Evolutionary conservation across 1,140 invertebrate species (phyloP), one percentile per base, ranked within the genome.

Genomic region (Calosoma granatense): DNA sequence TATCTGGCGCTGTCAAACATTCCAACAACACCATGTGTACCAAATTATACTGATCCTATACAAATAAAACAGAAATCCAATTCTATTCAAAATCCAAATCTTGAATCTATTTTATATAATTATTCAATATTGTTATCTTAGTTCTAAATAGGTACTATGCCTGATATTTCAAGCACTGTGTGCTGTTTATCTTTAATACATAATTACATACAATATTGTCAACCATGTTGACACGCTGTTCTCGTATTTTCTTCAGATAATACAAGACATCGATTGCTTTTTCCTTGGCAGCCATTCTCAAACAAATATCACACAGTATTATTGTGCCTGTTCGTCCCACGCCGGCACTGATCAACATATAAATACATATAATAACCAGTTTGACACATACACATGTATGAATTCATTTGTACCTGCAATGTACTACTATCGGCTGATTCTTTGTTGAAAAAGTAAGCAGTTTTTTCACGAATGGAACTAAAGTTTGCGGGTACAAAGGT

Each of bases 301-400:
- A 72, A 22, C 90, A 76, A 57, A 91, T 81, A 69, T 93, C 90
- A 55, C 90, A 74, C 1, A 87, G 81, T 55, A 93, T 87, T 56
- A 91, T 83, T 0, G 90, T 92, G n/a, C 90, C 90, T 0, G 87
- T 90, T 55, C 90, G 75, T 9, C 90, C 90, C 30, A 93, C 88
- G 22, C 90, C 90, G 43, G 90, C 88, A 68, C 86, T 84, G 57
- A 6, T 6, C 4, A 30, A 30, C 14, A 6, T 30, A 30, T 30
- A 30, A 30, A 6, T 6, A 30, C 14, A 30, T 6, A 6, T 6
- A 30, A 6, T 30, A 30, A 30, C 4, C 14, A 30, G 14, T 6
- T 30, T 30, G 14, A 6, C 14, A 4, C 14, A 30, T 30, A 30
- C 4, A 6, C 14, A 30, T 11, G 17, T 47, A 47, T 12, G 17